Evolutionary conservation across 1,140 invertebrate species (phyloP).

Genomic region (Teleogryllus occipitalis): DNA sequence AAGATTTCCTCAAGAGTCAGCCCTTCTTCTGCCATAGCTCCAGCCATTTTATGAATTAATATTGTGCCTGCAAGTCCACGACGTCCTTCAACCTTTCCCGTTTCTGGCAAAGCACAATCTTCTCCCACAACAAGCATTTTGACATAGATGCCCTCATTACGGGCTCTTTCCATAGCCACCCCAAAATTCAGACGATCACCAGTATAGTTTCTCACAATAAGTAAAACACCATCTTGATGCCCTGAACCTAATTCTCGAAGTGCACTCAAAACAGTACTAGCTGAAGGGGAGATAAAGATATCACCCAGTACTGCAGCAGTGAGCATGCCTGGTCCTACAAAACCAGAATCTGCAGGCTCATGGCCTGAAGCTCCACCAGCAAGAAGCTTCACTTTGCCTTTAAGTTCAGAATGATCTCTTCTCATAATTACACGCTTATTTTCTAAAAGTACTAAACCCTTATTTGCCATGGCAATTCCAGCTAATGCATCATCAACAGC

Average conservation of each 20-base stretch:
- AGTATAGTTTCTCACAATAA: conserved; percentile 54
- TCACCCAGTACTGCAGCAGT: conserved; percentile 55
- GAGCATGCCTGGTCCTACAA: conserved; percentile 59
- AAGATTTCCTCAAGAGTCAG: conserved; percentile 37
- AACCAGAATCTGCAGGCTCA: conserved; percentile 54
- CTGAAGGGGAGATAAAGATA: conserved; percentile 50
- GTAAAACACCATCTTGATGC: conserved; percentile 39
- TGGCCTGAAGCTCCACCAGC: conserved; percentile 59
- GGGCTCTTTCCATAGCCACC: conserved; percentile 43
- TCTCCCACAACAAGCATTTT: conserved; percentile 34
- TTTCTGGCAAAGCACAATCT: conserved; percentile 39
- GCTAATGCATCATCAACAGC: conserved; percentile 43
- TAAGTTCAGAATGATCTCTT: conserved; percentile 34
- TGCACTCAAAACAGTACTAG: conserved; percentile 42
- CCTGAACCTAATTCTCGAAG: conserved; percentile 40
- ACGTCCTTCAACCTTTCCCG: conserved; percentile 37
- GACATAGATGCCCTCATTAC: conserved; percentile 38
- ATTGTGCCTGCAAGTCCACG: conserved; percentile 52
- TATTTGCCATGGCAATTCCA: conserved; percentile 41
- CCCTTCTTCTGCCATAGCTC: conserved; percentile 54
- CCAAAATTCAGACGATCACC: conserved; percentile 58
- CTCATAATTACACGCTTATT: conserved; percentile 41
- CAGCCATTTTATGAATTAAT: conserved; percentile 56
- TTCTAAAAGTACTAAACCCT: conserved; percentile 37
- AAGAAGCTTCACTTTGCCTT: conserved; percentile 46